Evolutionary conservation across 2,888 invertebrate genomes (phyloP).

Genomic region (Amphipoea oculea): DNA sequence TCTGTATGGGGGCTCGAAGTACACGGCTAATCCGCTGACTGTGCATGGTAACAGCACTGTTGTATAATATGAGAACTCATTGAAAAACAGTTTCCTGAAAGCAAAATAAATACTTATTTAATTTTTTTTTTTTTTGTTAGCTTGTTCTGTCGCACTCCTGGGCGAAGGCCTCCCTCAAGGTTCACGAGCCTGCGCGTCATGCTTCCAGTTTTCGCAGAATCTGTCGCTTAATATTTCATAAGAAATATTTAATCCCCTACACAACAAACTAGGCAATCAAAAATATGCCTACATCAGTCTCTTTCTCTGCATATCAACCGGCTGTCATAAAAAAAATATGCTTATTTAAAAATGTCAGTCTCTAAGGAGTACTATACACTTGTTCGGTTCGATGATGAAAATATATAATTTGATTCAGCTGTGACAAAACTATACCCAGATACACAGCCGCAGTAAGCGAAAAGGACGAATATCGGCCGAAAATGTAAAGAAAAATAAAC

Average conservation of each 20-base stretch:
- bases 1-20: conserved; percentile 87
- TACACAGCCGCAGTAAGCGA: too few species aligned
- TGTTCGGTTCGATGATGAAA: background rate
- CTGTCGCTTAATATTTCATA: background rate
- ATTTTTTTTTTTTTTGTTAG: background rate
- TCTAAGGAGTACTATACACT: background rate
- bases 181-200: background rate
- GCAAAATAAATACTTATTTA: background rate
- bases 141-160: background rate
- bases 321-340: background rate
- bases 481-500: too few species aligned
- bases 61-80: conserved; percentile 86
- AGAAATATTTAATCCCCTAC: background rate
- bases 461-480: too few species aligned
- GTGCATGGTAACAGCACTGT: conserved; percentile 87
- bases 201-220: background rate
- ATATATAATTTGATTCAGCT: background rate
- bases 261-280: background rate
- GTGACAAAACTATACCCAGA: background rate
- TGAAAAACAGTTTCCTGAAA: conserved; percentile 85
- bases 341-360: background rate
- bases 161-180: background rate
- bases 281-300: background rate
- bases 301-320: background rate
- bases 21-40: conserved; percentile 86